Conservation (phyloP, 1,140 invertebrate genomes). For the Brachionus asplanchnoidis region DNA sequence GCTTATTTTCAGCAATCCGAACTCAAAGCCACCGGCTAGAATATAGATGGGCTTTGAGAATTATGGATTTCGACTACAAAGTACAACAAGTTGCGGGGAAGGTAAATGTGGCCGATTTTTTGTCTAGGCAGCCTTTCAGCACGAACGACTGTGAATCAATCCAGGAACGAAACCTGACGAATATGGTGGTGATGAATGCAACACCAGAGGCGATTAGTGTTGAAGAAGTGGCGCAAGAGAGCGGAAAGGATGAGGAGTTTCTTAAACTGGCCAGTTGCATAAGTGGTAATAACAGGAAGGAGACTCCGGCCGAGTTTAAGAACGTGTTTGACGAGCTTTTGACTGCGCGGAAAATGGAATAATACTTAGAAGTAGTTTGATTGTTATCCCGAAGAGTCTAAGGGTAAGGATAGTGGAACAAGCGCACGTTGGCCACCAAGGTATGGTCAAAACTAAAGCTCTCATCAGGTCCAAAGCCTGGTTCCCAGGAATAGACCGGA, state of each 20-base stretch:
- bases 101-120: no score
- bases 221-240: background rate
- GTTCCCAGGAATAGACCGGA: no score
- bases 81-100: no score
- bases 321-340: background rate
- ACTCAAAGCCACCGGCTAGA: slow-evolving; percentile 3
- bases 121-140: no score
- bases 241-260: background rate
- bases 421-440: no score
- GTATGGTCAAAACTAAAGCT: no score
- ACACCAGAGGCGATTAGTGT: background rate
- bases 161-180: background rate
- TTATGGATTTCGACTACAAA: background rate
- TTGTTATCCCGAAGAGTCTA: background rate
- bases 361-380: background rate
- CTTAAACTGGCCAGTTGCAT: background rate
- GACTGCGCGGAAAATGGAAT: background rate
- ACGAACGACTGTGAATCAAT: no score
- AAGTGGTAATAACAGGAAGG: background rate
- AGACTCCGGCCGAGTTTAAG: background rate
- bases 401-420: background rate
- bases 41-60: no score
- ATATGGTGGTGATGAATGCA: background rate
- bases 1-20: background rate
- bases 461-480: no score